A percentile compares a stretch with the other conserved stretches of the same genome.
Conservation (phyloP, 2,113 vertebrate species). For the Oncorhynchus kisutch region DNA sequence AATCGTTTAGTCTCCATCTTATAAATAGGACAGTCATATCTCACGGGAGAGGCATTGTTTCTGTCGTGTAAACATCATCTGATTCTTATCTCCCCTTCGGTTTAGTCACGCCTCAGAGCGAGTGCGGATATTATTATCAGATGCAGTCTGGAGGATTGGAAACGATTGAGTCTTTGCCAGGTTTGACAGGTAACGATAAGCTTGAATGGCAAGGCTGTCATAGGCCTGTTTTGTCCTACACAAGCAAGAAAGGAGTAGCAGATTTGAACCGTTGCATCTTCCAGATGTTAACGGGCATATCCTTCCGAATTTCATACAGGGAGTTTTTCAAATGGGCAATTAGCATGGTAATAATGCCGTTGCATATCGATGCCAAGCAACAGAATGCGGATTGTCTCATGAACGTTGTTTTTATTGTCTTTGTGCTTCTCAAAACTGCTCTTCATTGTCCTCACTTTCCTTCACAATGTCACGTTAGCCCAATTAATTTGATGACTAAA, state of each 20-base stretch:
- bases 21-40: constrained; percentile 6
- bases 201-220: constrained; percentile 5
- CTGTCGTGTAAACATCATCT: constrained; percentile 15
- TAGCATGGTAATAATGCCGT: neutral
- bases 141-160: constrained; percentile 9
- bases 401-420: neutral
- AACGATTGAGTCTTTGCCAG: constrained; percentile 1
- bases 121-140: constrained; percentile 34
- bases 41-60: constrained; percentile 33
- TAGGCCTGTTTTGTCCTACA: constrained; percentile 9
- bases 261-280: neutral
- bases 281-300: neutral
- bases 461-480: neutral
- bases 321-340: no score
- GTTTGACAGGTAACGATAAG: constrained; percentile 36
- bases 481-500: neutral
- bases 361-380: neutral
- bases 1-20: neutral
- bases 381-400: neutral
- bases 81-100: constrained; percentile 17
- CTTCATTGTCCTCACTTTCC: no score
- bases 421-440: neutral
- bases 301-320: neutral
- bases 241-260: neutral
- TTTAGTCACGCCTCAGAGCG: constrained; percentile 4